Evolutionary conservation across 2,797 vertebrate species (phyloP).

Genomic region (Acropternis orthonyx): DNA sequence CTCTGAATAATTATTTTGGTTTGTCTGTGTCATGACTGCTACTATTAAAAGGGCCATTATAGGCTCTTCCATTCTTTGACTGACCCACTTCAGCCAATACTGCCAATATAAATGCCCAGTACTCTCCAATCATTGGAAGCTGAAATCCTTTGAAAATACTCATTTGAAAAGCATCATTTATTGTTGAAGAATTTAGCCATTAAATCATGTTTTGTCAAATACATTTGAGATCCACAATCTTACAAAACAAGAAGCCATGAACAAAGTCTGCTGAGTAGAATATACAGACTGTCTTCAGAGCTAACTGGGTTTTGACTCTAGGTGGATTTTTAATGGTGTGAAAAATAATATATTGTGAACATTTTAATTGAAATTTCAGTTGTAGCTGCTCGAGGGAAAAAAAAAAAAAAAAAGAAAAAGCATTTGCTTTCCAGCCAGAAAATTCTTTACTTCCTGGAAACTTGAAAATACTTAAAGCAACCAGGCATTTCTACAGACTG

Average conservation of each 20-base stretch:
- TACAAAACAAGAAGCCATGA: not conserved
- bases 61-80: not conserved
- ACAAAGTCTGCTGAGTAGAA: not conserved
- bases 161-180: not conserved
- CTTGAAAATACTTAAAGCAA: not conserved
- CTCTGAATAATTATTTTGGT: not conserved
- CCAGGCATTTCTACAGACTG: not conserved
- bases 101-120: not conserved
- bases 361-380: not conserved
- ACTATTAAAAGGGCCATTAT: not conserved
- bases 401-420: not conserved
- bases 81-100: not conserved
- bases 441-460: not conserved
- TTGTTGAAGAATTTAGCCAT: not conserved
- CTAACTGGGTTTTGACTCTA: not conserved
- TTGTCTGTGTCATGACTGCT: not conserved
- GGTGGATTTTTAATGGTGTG: not conserved
- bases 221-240: not conserved
- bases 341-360: not conserved
- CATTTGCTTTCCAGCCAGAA: not conserved
- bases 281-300: not conserved
- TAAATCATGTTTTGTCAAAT: not conserved
- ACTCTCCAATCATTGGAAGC: not conserved
- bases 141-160: not conserved
- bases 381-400: not conserved